Conservation (phyloP, 2,113 vertebrate genomes). For the Calonectris borealis region DNA sequence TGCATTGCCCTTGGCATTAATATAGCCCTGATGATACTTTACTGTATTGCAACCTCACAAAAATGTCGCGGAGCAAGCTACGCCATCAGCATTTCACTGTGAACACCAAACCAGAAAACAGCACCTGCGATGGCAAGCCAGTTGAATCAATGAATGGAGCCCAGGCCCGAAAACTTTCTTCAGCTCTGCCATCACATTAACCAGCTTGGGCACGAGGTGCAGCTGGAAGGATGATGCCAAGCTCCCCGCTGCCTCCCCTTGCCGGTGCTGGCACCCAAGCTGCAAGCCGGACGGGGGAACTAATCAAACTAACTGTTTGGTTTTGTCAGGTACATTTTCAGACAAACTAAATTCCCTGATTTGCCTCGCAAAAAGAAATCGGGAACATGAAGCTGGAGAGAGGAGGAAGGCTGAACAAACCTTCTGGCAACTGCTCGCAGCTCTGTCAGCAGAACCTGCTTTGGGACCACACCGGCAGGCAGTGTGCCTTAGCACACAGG, state of each 20-base stretch:
- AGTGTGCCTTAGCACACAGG: not conserved
- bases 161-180: not conserved
- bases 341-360: not conserved
- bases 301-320: not conserved
- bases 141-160: not conserved
- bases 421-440: not conserved
- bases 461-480: fast-evolving
- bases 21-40: not conserved
- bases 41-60: not conserved
- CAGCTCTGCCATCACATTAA: not conserved
- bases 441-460: fast-evolving
- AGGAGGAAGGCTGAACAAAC: not conserved
- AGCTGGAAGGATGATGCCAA: not conserved
- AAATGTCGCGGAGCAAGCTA: not conserved
- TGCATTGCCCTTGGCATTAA: not conserved
- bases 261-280: fast-evolving
- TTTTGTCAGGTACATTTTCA: not conserved
- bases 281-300: not conserved
- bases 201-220: not conserved
- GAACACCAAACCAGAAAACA: not conserved
- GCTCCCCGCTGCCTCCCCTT: not conserved
- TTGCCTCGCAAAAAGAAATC: not conserved
- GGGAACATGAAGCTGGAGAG: not conserved
- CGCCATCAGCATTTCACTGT: not conserved
- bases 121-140: not conserved